Conservation (phyloP, 2,113 vertebrate species). For the Gopherus evgoodei region DNA sequence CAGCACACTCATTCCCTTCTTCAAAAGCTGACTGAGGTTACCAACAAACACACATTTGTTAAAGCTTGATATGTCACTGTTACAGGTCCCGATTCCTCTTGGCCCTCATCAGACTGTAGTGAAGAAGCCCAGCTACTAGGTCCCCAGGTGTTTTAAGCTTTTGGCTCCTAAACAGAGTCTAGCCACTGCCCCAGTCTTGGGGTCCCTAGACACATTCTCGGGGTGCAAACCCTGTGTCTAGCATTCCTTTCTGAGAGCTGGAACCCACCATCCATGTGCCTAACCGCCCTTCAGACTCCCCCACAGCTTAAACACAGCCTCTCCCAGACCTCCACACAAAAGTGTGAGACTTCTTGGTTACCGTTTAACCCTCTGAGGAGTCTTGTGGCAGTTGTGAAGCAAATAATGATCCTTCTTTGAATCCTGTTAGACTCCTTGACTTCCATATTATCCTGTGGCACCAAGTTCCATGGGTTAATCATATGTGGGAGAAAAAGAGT, state of each 20-base stretch:
- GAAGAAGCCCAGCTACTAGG: not conserved
- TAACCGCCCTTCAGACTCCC: not conserved
- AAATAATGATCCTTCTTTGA: not conserved
- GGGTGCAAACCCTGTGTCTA: not conserved
- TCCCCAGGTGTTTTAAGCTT: not conserved
- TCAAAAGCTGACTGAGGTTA: not conserved
- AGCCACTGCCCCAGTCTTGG: not conserved
- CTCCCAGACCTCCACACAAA: not conserved
- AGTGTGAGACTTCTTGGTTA: not conserved
- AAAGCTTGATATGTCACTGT: fast-evolving
- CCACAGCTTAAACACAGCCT: not conserved
- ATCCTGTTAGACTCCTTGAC: constrained; percentile 46
- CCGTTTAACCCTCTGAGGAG: not conserved
- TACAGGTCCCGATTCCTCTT: not conserved
- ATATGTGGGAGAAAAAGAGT: constrained; percentile 42
- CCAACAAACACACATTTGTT: fast-evolving
- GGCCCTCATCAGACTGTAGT: not conserved
- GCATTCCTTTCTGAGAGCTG: not conserved
- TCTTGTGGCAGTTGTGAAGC: not conserved
- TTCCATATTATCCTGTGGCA: constrained; percentile 5
- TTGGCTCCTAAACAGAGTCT: not conserved
- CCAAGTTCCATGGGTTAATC: constrained; percentile 56
- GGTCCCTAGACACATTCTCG: not conserved
- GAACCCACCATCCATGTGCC: not conserved
- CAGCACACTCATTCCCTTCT: not conserved